A percentile compares a stretch with the other conserved stretches of the same genome.
These are phyloP conservation scores for Gouania willdenowi DNA, from an alignment of 2,797 vertebrate species.

Conservation along the genomic window DNA sequence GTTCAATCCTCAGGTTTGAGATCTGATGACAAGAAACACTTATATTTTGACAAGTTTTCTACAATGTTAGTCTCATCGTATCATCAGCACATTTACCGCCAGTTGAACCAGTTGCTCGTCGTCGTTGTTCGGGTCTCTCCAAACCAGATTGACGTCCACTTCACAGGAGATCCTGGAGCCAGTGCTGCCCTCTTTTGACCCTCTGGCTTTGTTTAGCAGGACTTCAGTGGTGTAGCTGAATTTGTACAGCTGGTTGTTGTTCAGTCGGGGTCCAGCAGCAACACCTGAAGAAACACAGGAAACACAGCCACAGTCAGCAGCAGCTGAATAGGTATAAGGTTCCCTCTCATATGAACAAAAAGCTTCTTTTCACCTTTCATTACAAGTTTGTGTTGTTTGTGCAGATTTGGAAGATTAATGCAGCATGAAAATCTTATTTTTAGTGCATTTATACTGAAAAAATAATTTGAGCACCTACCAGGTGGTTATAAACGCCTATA, in stretches of 20 bases:
- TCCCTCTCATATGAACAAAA: no score
- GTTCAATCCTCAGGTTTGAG: constrained; percentile 81
- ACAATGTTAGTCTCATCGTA: background rate
- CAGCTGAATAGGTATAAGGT: no score
- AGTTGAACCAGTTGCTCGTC: constrained; percentile 88
- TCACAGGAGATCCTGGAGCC: constrained; percentile 83
- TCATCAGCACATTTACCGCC: constrained; percentile 66
- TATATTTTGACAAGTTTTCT: no score
- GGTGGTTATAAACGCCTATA: no score
- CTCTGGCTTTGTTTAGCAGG: constrained; percentile 74
- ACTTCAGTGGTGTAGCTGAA: constrained; percentile 88
- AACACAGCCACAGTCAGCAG: no score
- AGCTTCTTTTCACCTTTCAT: no score
- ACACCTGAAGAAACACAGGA: constrained; percentile 74
- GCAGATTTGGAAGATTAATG: no score
- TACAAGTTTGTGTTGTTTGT: no score
- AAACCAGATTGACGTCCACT: constrained; percentile 83
- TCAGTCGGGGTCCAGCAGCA: constrained; percentile 83
- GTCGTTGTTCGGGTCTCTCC: constrained; percentile 86
- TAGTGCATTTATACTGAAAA: no score
- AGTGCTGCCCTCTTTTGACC: constrained; percentile 70
- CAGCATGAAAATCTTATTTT: no score
- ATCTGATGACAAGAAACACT: constrained; percentile 75
- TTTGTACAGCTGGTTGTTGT: constrained; percentile 88
- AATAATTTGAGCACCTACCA: no score